Evolutionary conservation across 2,888 invertebrate genomes (phyloP), one percentile per base, ranked within the genome.

Genomic region (Dinocampus coccinellae): DNA sequence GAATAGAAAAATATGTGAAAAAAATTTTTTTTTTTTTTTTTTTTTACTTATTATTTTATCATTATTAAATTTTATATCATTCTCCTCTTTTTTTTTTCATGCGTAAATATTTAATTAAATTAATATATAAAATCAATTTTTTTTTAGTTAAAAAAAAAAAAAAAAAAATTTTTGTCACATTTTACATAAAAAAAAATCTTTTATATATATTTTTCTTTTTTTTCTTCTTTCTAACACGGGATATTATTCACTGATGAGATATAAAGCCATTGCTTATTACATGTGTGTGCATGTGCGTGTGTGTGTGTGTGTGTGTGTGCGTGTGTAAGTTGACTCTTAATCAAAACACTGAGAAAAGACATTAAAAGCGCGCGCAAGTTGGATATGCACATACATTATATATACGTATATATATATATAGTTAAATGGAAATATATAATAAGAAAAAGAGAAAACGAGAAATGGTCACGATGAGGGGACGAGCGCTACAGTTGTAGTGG

Each of bases 311-410:
- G 58, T 66, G 53, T 62, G 58, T 62, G 60, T 77, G 73, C 77
- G 74, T 74, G 73, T 76, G 78, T 76, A 80, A 77, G 77, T 78
- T 77, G 79, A 76, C 79, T 82, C 81, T 85, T 86, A 87, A 87
- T 87, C 87, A 86, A 85, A 86, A 84, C 81, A 80, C 80, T 79
- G 84, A 33, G 84, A 82, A 85, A 83, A 85, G 84, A 84, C 85
- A 85, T 86, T 86, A 85, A 85, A 85, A 83, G 80, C 81, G 34
- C 79, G 77, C 78, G 76, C 80, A 82, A 79, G 34, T 34, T 34
- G 7, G 13, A 55, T 22, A 55, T 55, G 7, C 22, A 55, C 22
- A 55, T 29, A 29, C 29, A 29, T 4, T n/a, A 29, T 29, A 29
- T 4, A 29, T 29, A 29, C 7, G 3, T 7, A 58, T 39, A 42